Percentiles rank a stretch among this genome's conserved stretches.
These are phyloP conservation scores for Atethmia centrago DNA, from an alignment of 2,888 invertebrate genomes.

Conservation along the genomic window DNA sequence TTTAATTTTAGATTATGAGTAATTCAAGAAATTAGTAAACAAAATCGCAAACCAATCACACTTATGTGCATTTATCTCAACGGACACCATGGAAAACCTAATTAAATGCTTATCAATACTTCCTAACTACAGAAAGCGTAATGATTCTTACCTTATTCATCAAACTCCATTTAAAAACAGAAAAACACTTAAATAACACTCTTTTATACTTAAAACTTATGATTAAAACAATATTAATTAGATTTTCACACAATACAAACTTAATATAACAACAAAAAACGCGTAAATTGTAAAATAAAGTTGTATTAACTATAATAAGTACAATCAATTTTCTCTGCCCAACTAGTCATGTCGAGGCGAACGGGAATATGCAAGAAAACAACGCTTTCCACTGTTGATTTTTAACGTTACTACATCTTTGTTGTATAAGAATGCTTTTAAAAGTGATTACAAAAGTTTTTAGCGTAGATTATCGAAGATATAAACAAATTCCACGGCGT, in stretches of 20 bases:
- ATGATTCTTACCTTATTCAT: slow-evolving; percentile 70
- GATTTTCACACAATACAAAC: slow-evolving; percentile 69
- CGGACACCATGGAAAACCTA: slow-evolving; percentile 49
- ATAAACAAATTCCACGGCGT: slow-evolving; percentile 88
- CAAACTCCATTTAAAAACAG: slow-evolving; percentile 76
- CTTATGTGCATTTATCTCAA: slow-evolving; percentile 43
- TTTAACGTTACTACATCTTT: slow-evolving; percentile 86
- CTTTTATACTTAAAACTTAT: slow-evolving; percentile 68
- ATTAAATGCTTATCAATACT: slow-evolving; percentile 61
- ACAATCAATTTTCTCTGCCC: slow-evolving; percentile 67
- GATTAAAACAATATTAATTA: slow-evolving; percentile 64
- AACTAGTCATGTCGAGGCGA: slow-evolving; percentile 71
- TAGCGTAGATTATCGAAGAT: slow-evolving; percentile 87
- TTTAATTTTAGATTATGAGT: slow-evolving; percentile 37
- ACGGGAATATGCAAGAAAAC: slow-evolving; percentile 78
- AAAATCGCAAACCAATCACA: slow-evolving; percentile 31
- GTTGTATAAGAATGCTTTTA: slow-evolving; percentile 79
- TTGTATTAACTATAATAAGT: slow-evolving; percentile 48
- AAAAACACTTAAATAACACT: slow-evolving; percentile 64
- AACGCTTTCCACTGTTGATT: slow-evolving; percentile 78
- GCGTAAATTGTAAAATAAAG: slow-evolving; percentile 66
- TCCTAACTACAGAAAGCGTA: slow-evolving; percentile 65
- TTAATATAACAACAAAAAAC: slow-evolving; percentile 68
- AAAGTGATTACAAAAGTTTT: slow-evolving; percentile 89
- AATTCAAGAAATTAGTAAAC: slow-evolving; percentile 14